Percentiles rank a stretch among this genome's conserved stretches.
Evolutionary conservation across 2,797 vertebrate genomes (phyloP).

Genomic region (Momotus momota): DNA sequence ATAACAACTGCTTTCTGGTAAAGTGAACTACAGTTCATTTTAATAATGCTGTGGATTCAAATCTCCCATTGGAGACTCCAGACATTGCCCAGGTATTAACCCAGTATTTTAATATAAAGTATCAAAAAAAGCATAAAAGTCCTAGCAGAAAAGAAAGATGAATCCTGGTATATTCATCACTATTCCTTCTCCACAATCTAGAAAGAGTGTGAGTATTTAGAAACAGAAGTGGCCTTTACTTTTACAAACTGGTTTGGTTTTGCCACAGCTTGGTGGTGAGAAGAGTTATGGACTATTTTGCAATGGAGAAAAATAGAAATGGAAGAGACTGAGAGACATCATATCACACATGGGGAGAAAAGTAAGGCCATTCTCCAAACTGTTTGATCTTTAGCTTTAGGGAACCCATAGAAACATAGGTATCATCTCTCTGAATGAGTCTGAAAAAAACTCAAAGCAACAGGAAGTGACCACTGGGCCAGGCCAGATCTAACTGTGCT

Average conservation of each 20-base stretch:
- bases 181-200: neutral
- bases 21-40: neutral
- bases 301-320: neutral
- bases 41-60: neutral
- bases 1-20: neutral
- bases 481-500: neutral
- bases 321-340: neutral
- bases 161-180: neutral
- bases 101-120: neutral
- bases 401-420: neutral
- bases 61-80: neutral
- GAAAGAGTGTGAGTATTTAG: neutral
- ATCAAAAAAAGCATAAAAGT: neutral
- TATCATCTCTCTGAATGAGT: neutral
- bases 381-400: neutral
- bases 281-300: neutral
- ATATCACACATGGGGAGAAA: neutral
- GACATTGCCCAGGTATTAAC: neutral
- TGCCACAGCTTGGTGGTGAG: neutral
- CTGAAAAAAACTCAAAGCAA: neutral
- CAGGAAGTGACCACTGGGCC: neutral
- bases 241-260: neutral
- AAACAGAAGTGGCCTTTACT: conserved; percentile 5
- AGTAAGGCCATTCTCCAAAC: neutral
- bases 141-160: neutral